Evolutionary conservation across 2,888 invertebrate genomes (phyloP), one percentile per base, ranked within the genome.

Genomic region (Phytoseiulus persimilis): DNA sequence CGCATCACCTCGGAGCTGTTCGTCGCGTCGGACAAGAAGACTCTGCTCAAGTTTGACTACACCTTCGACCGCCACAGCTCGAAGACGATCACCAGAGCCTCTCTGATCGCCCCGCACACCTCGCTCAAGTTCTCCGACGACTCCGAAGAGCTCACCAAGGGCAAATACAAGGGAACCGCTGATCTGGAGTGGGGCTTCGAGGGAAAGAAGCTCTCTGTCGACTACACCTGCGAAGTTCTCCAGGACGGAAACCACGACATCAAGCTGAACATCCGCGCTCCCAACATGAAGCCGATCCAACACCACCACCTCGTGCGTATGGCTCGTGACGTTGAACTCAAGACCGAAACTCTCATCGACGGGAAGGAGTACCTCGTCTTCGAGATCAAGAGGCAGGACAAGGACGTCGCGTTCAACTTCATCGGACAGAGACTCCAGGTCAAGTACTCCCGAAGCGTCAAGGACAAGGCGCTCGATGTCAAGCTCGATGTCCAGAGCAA

Each of bases 251-350:
- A 87, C 32, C 87, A 87, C 87, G 87, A 87, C 39, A 0, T 87
- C 33, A 39, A 33, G 33, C 6, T 87, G 87, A n/a, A 87, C 39
- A 31, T 87, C 33, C 87, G 87, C 18, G 87, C 87, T 87, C 87
- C 87, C 14, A 45, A 45, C n/a, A 87, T 87, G 87, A 87, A 87
- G 87, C 87, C 87, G n/a, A 87, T 87, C 87, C 87, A 87, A 32
- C 87, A 87, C 87, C 31, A 18, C 0, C 87, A 87, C 28, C 31
- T 87, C 31, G 33, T 87, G 39, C 87, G 87, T 31, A 31, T 87
- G n/a, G 87, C 87, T 33, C 87, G 87, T 31, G 87, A 87, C 45
- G n/a, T 87, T 32, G 45, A 33, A 28, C 33, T 87, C 32, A 31
- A 87, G 87, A 87, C 87, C 32, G 87, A 87, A 87, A 87, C 87